phyloP scores from a whole-genome alignment of 2,888 invertebrate genomes.

The Sinopyrophorus schimmeli region DNA sequence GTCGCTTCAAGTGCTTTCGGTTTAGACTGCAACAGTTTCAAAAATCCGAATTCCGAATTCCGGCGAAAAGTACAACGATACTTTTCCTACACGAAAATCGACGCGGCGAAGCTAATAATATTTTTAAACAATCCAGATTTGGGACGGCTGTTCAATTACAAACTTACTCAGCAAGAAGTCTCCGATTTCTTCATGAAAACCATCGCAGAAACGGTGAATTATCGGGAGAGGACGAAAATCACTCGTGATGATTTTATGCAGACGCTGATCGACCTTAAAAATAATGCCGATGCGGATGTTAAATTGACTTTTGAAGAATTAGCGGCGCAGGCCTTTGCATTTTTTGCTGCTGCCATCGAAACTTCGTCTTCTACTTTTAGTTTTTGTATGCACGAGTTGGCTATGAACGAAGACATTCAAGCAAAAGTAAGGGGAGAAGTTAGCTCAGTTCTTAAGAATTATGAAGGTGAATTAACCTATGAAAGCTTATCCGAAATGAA shows the following conservation, averaged over 20 bases:
- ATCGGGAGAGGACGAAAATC: constrained; percentile 55
- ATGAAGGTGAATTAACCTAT: constrained; percentile 53
- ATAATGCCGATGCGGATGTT: constrained; percentile 1
- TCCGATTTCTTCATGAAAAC: constrained; percentile 54
- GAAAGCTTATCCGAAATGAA: constrained; percentile 56
- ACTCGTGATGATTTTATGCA: constrained; percentile 61
- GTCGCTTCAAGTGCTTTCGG: constrained; percentile 65
- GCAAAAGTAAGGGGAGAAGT: constrained; percentile 54
- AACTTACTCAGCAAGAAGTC: constrained; percentile 36
- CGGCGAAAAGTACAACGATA: constrained; percentile 4
- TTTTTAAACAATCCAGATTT: no score
- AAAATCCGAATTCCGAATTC: constrained; percentile 59
- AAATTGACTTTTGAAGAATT: constrained; percentile 21
- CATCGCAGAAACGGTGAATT: constrained; percentile 53
- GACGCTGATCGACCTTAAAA: constrained; percentile 55
- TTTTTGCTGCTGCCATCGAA: constrained; percentile 49
- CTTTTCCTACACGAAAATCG: background rate
- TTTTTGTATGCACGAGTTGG: constrained; percentile 57
- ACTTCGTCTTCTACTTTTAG: constrained; percentile 52
- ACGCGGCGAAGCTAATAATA: background rate
- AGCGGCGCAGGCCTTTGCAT: constrained; percentile 40
- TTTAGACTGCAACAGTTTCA: constrained; percentile 61
- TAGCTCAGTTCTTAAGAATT: constrained; percentile 44
- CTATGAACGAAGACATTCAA: constrained; percentile 55
- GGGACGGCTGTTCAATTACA: constrained; percentile 21